Conservation (phyloP, 2,113 vertebrate species). For the Eulacestoma nigropectus region DNA sequence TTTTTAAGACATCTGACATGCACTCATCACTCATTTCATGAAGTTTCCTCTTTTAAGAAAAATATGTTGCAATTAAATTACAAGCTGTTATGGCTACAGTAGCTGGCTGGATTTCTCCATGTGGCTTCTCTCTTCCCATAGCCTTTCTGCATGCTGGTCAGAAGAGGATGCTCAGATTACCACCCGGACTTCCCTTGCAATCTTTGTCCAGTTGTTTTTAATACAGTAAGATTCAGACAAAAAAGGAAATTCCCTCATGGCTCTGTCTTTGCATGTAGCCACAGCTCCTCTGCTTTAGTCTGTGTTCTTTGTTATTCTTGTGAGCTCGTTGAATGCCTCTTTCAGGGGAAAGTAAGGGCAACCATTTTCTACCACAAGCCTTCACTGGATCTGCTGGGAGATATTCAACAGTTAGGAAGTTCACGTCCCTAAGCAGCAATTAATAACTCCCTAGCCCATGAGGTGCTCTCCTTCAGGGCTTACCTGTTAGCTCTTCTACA, state of each 20-base stretch:
- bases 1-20: background rate
- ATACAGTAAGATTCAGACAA: background rate
- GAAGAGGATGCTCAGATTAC: background rate
- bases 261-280: background rate
- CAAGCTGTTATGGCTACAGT: background rate
- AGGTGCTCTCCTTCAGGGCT: background rate
- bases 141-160: background rate
- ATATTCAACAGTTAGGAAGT: background rate
- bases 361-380: background rate
- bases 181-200: background rate
- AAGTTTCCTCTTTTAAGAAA: background rate
- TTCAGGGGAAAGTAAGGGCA: background rate
- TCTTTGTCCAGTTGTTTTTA: background rate
- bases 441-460: background rate
- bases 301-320: background rate
- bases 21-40: background rate
- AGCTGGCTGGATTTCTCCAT: background rate
- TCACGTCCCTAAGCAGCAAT: background rate
- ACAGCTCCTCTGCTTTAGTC: background rate
- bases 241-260: background rate
- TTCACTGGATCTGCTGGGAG: background rate
- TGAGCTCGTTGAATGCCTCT: background rate
- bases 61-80: background rate
- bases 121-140: background rate
- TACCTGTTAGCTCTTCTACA: background rate